Evolutionary conservation across 2,888 invertebrate genomes (phyloP), one percentile per base, ranked within the genome.

Genomic region (Villa cingulata): DNA sequence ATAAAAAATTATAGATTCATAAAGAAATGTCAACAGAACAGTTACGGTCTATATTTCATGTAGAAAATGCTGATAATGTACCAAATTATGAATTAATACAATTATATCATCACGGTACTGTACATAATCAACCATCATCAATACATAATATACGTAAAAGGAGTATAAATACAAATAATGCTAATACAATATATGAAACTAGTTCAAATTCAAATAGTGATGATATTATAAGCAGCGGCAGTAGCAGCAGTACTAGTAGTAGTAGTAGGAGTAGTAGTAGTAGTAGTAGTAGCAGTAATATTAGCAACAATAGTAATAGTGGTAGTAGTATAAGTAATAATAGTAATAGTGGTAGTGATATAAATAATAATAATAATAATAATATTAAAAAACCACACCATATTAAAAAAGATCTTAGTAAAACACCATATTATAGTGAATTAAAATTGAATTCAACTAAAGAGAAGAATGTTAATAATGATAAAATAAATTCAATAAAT

Each of bases 21-120:
- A 84, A 84, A 72, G 83, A 83, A 65, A 90, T 91, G 90, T 83
- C 85, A 57, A 70, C 77, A 62, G 83, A 85, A 53, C 89, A 91
- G 72, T 72, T 89, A 62, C 76, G 77, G 65, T 78, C 77, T 62
- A 80, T 89, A 54, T 91, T 91, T 72, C 88, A 90, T 70, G 85
- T 88, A 58, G 83, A 85, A 51, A 75, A 78, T 60, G 80, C 81
- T 66, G 76, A 80, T 59, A 74, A 79, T 65, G 86, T 91, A 60
- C 91, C 91, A 53, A 75, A 82, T 57, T 91, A 91, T 70, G 86
- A 90, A 72, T 74, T 89, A 58, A 79, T 90, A 46, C 80, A 82
- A 55, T 74, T 90, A 54, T 74, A 77, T 48, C 85, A 84, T 66
- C 78, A 78, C 54, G 63, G 61, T 42, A 55, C 54, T 23, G 54